Evolutionary conservation across 2,888 invertebrate genomes (phyloP).

Genomic region (Lobophora halterata): DNA sequence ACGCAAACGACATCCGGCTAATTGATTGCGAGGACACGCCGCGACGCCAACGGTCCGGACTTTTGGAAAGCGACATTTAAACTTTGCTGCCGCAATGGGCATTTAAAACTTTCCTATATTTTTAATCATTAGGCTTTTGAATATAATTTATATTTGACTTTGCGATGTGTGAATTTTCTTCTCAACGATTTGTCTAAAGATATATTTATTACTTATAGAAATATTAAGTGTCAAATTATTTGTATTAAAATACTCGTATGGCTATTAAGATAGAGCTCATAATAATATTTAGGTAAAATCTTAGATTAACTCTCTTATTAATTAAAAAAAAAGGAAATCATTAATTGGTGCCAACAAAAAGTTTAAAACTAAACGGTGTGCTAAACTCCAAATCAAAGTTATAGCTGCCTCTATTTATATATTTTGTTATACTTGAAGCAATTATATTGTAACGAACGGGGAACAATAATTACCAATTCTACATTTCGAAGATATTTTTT

Average conservation of each 20-base stretch:
- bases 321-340: too few species aligned
- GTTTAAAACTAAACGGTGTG: slow-evolving; percentile 38
- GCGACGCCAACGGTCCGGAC: slow-evolving; percentile 59
- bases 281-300: slow-evolving; percentile 21
- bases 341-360: slow-evolving; percentile 63
- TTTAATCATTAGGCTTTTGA: slow-evolving; percentile 14
- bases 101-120: slow-evolving; percentile 25
- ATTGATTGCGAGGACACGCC: slow-evolving; percentile 59
- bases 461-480: slow-evolving; percentile 62
- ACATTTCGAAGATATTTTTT: slow-evolving; percentile 2
- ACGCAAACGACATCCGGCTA: slow-evolving; percentile 62
- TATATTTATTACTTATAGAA: slow-evolving; percentile 3
- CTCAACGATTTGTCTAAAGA: slow-evolving; percentile 2
- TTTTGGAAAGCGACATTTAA: slow-evolving; percentile 72
- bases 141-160: slow-evolving; percentile 17
- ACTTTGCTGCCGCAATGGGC: slow-evolving; percentile 19
- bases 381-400: slow-evolving; percentile 34
- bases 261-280: slow-evolving; percentile 4
- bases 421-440: slow-evolving; percentile 37
- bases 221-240: slow-evolving; percentile 17
- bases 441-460: slow-evolving; percentile 63
- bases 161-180: slow-evolving; percentile 14
- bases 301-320: too few species aligned
- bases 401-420: slow-evolving; percentile 32
- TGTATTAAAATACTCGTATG: slow-evolving; percentile 9